Evolutionary conservation across 1,140 invertebrate species (phyloP), one percentile per base, ranked within the genome.

Genomic region (Drosophila persimilis): DNA sequence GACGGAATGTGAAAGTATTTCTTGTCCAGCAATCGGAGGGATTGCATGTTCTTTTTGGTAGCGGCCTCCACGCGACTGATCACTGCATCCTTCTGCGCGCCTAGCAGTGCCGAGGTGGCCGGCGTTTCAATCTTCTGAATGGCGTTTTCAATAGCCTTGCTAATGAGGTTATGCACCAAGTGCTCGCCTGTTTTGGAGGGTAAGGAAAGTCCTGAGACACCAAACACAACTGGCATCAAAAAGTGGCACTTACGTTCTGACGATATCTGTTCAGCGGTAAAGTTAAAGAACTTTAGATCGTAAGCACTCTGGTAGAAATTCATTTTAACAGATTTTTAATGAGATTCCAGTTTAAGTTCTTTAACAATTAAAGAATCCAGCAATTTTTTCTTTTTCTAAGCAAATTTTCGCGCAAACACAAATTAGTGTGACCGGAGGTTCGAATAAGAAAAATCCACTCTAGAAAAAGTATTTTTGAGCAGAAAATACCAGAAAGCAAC

Each of bases 201-300:
- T 57, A 53, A 45, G 17, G 0, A 6, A 6, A 24, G 2, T 0
- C 20, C 4, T 45, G 26, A 1, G 4, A 48, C 5, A 2, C 22
- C 29, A 2, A 57, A 24, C 7, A 39, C 6, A 2, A 54, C 4
- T 11, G 0, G 7, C 1, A 15, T 8, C 29, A 6, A 3, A 11
- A 6, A 63, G 11, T 15, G 2, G 5, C 13, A 26, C 88, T 67
- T 76, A 90, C 89, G 61, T 43, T 90, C 89, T 1, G 59, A 47
- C 7, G 69, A 58, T 17, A 83, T 61, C 35, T 90, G 78, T 13
- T 84, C 64, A 0, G 79, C 56, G 1, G 81, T 80, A 29, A 89
- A 90, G 41, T 76, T 76, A 20, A 90, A 90, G 31, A 73, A 73
- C 41, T 89, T 70, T 26, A 89, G 43, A 22, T 77, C 75, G 24